Evolutionary conservation across 2,113 vertebrate genomes (phyloP).

Genomic region (Trachemys scripta): DNA sequence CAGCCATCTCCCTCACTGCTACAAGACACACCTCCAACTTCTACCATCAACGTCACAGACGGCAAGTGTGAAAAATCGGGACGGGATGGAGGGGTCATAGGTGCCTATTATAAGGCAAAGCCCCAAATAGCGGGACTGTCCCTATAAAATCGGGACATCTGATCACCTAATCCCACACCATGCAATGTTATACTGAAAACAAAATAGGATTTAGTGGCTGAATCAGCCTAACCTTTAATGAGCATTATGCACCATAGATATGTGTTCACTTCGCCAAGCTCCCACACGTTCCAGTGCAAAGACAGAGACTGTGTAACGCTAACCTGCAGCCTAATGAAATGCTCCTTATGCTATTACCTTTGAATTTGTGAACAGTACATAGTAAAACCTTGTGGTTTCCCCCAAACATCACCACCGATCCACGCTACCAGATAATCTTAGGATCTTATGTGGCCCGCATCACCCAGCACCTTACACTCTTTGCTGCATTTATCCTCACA

Average conservation of each 20-base stretch:
- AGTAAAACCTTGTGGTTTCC: background rate
- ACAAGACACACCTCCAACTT: background rate
- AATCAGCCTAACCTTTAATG: background rate
- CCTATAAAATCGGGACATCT: too few species aligned
- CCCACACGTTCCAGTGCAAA: background rate
- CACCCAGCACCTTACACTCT: background rate
- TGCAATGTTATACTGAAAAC: background rate
- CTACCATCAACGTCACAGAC: background rate
- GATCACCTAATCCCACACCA: background rate
- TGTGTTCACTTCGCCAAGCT: background rate
- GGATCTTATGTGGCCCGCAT: background rate
- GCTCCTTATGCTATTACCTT: background rate
- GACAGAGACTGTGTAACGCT: background rate
- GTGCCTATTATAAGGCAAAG: too few species aligned
- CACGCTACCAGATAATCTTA: background rate
- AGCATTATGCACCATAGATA: accelerated
- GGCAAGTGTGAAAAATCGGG: too few species aligned
- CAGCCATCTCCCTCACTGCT: background rate
- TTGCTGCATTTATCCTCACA: background rate
- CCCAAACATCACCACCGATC: background rate
- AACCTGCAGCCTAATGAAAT: constrained; percentile 6
- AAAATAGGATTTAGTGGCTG: constrained; percentile 12
- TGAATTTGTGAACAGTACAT: background rate
- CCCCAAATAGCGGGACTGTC: too few species aligned
- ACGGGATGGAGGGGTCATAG: too few species aligned